A percentile compares a stretch with the other conserved stretches of the same genome.
phyloP scores from a whole-genome alignment of 2,797 vertebrate species.

The Acrossocheilus wenchowensis region DNA sequence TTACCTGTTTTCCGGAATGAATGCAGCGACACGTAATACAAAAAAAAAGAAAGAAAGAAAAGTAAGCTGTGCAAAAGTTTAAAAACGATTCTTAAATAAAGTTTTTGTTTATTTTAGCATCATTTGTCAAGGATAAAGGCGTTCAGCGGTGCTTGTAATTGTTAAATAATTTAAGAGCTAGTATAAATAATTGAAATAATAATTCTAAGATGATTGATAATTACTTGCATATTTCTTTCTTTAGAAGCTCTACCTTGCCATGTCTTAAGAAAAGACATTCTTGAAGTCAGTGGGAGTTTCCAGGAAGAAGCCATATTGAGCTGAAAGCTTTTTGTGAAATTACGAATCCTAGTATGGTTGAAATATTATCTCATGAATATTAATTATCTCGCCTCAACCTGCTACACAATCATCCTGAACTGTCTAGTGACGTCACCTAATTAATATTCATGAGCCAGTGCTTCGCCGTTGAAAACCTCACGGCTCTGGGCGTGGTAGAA shows the following conservation, averaged over 20 bases:
- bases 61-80: background rate
- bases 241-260: constrained; percentile 55
- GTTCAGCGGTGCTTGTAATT: background rate
- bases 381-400: background rate
- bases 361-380: background rate
- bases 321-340: constrained; percentile 67
- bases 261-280: constrained; percentile 70
- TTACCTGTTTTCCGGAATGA: constrained; percentile 65
- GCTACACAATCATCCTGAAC: too few species aligned
- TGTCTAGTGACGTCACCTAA: background rate
- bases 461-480: background rate
- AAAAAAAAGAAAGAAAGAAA: background rate
- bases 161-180: too few species aligned
- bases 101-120: background rate
- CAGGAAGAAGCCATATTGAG: constrained; percentile 90
- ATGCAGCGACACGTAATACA: background rate
- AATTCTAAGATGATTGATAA: background rate
- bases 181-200: background rate
- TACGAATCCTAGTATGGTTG: constrained; percentile 37
- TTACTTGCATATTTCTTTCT: constrained; percentile 1
- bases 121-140: background rate
- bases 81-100: too few species aligned
- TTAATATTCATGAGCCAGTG: background rate
- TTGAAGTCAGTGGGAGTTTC: constrained; percentile 79
- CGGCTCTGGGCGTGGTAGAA: background rate